Evolutionary conservation across 2,888 invertebrate genomes (phyloP), one percentile per base, ranked within the genome.

Genomic region (Ormyrus rosae): DNA sequence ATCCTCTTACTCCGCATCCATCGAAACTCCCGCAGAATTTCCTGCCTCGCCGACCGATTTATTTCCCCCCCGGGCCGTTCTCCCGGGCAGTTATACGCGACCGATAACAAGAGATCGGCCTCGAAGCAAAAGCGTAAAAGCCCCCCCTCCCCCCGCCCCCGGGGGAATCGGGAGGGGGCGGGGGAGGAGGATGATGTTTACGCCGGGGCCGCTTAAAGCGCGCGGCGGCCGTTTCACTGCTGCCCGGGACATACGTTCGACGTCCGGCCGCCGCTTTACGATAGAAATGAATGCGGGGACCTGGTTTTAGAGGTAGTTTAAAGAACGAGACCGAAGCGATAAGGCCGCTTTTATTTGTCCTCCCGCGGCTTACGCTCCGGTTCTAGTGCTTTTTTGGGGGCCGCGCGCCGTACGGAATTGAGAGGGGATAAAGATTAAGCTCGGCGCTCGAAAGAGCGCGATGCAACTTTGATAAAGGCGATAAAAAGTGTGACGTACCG

Each of bases 321-420:
- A 61, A 34, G 34, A n/a, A 63, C 51, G 71, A 64, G 63, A 13
- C 61, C 50, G 46, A 73, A 19, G 72, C 72, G 72, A 73, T 73
- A 73, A 73, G 64, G 64, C 72, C 34, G 34, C 48, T 73, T 73
- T 73, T 73, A 64, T 63, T 64, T 48, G 63, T 64, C 51, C 61
- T 60, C 11, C 11, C 13, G 64, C 13, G 64, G 6, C 11, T n/a
- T 34, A 34, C 34, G 0, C 34, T 4, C 34, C 4, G 34, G 4
- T 34, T 34, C 34, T 34, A 34, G 34, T 34, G 34, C 34, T 34
- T 34, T 34, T 34, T 34, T 34, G 34, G 34, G 34, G 19, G 19
- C 19, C 19, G 34, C 2, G 34, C 3, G 34, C 34, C 4, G 3
- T 34, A 13, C 34, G 34, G 4, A 34, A 34, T 34, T 4, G 34